phyloP scores from a whole-genome alignment of 1,140 invertebrate genomes.

The Heliconius melpomene region DNA sequence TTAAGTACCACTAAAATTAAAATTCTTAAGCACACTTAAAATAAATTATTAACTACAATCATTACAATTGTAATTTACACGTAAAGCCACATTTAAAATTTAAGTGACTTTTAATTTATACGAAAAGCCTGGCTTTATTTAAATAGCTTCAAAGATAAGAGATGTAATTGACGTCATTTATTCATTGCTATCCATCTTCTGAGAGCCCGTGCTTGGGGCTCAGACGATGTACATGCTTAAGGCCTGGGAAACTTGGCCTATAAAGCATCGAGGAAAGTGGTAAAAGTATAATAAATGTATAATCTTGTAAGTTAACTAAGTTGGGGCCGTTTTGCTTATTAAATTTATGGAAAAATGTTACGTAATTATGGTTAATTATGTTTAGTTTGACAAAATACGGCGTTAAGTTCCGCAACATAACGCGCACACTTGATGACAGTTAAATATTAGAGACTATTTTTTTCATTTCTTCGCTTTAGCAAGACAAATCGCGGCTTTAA shows the following conservation, averaged over 20 bases:
- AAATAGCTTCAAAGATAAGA: slow-evolving; percentile 17
- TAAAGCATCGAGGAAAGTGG: background rate
- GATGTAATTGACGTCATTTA: slow-evolving; percentile 13
- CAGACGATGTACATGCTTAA: background rate
- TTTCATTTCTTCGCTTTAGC: no score
- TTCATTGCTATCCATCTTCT: slow-evolving; percentile 19
- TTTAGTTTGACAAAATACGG: no score
- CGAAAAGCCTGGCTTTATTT: background rate
- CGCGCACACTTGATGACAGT: no score
- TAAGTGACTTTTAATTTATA: background rate
- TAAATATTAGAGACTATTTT: no score
- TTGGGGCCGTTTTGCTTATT: background rate
- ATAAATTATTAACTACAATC: no score
- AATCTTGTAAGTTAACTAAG: background rate
- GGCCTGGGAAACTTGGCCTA: background rate
- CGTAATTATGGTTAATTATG: no score
- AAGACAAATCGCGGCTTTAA: no score
- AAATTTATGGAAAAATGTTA: background rate
- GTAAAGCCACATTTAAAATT: background rate
- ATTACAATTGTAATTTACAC: background rate
- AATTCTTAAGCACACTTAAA: no score
- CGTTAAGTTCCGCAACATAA: no score
- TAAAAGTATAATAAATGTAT: background rate
- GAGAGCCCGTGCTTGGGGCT: background rate
- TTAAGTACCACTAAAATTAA: no score